Evolutionary conservation across 1,140 invertebrate genomes (phyloP), one percentile per base, ranked within the genome.

Genomic region (Achatina immaculata): DNA sequence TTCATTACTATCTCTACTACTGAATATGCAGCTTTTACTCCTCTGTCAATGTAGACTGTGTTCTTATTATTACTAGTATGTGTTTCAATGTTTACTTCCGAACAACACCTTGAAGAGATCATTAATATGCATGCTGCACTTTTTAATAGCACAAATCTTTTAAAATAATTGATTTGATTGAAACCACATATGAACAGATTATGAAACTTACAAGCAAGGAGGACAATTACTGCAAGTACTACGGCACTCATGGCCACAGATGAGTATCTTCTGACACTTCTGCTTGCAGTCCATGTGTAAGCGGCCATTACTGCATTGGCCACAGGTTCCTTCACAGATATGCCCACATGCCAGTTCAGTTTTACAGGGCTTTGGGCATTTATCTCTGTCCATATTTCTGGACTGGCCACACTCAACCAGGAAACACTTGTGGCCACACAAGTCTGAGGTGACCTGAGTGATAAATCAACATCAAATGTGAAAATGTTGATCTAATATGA

Each of bases 341-440:
- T 90, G 89, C 11, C 78, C 85, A 83, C 89, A 90, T 0, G 73
- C 80, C 43, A 89, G 74, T n/a, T 74, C 66, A 58, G 71, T 71
- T 1, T 36, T 40, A 48, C 85, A 88, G 24, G 76, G 58, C 14
- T 79, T 34, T 11, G 45, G 36, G 45, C 87, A 88, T 28, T 83
- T 45, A 73, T 31, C 38, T 31, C n/a, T 81, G 19, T 82, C 82
- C 9, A 74, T 31, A 45, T 48, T 62, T 34, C 43, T 55, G 24
- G 58, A 6, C 43, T 78, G 62, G 24, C 65, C 34, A 42, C 85
- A 85, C 88, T 94, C 95, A 21, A n/a, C 36, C 88, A 95, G 94
- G 0, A 89, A 90, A 87, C 94, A 95, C 74, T 87, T 85, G 90
- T 95, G 94, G 0, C 89, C 91, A 89, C 94, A 95, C 24, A 40